Conservation (phyloP, 2,113 vertebrate genomes). For the Calidris pygmaea region DNA sequence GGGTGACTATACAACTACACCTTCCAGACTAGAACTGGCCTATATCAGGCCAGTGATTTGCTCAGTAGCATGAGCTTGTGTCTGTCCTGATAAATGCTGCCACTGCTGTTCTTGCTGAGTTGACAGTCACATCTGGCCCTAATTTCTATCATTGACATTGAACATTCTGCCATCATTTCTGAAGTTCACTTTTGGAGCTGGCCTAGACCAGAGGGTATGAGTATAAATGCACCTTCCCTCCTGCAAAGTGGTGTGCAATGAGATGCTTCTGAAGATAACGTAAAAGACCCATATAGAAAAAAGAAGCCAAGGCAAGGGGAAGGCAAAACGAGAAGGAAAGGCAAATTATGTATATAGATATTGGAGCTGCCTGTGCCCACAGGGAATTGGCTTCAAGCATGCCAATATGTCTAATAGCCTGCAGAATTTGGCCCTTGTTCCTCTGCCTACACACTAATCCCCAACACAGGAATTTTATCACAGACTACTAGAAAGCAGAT, state of each 20-base stretch:
- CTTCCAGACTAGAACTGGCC: not conserved
- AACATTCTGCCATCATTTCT: not conserved
- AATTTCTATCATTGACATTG: not conserved
- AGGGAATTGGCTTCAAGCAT: not conserved
- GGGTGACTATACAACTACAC: not conserved
- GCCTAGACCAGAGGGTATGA: too few relatives aligned
- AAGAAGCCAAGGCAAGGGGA: not conserved
- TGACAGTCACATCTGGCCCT: not conserved
- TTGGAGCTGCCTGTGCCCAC: not conserved
- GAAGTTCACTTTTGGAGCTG: not conserved
- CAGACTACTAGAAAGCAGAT: not conserved
- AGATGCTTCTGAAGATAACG: not conserved
- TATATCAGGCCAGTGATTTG: not conserved
- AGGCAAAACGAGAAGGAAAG: not conserved
- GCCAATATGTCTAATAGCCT: too few relatives aligned
- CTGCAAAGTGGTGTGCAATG: not conserved
- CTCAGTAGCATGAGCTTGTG: not conserved
- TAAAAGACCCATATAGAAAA: not conserved
- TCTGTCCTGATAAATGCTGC: not conserved
- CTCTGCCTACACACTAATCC: not conserved
- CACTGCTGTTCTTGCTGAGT: not conserved
- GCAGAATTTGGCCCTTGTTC: not conserved
- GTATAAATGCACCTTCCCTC: not conserved
- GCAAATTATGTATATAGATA: accelerated
- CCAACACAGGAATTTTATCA: not conserved